Percentiles rank a stretch among this genome's conserved stretches.
Conservation (phyloP, 2,797 vertebrate species). For the Neosalanx taihuensis region DNA sequence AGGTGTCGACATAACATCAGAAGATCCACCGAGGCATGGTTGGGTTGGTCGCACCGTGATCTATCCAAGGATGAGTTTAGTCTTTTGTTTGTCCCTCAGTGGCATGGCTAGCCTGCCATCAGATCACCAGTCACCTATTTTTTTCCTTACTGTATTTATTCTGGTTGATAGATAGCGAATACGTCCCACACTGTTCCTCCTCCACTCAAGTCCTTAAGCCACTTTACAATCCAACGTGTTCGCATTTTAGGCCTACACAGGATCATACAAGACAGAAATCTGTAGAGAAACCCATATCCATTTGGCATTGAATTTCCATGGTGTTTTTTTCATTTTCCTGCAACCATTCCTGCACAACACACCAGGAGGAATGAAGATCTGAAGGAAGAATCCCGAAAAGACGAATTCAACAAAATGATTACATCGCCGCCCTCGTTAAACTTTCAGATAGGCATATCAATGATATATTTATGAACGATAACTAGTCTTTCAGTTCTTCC, state of each 20-base stretch:
- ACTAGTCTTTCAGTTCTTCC: conserved; percentile 8
- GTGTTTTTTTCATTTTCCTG: conserved; percentile 21
- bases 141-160: conserved; percentile 17
- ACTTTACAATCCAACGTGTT: conserved; percentile 34
- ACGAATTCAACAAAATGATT: conserved; percentile 4
- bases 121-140: conserved; percentile 14
- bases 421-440: conserved; percentile 5
- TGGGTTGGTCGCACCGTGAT: conserved; percentile 13
- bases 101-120: conserved; percentile 20
- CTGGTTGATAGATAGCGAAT: conserved; percentile 22
- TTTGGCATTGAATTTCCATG: conserved; percentile 37
- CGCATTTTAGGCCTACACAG: conserved; percentile 40
- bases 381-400: conserved; percentile 22
- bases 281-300: conserved; percentile 21
- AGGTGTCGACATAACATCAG: conserved; percentile 18
- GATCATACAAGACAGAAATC: conserved; percentile 31
- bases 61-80: conserved; percentile 17
- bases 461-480: conserved; percentile 10
- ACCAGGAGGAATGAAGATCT: conserved; percentile 34
- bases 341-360: conserved; percentile 49
- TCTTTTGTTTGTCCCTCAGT: conserved; percentile 34
- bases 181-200: conserved; percentile 25
- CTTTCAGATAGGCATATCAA: conserved; percentile 9
- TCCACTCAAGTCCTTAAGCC: conserved; percentile 23
- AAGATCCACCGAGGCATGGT: conserved; percentile 28